Percentiles rank a stretch among this genome's conserved stretches.
These are phyloP conservation scores for Peromyscus leucopus DNA, from an alignment of 2,113 vertebrate genomes.

Conservation along the genomic window DNA sequence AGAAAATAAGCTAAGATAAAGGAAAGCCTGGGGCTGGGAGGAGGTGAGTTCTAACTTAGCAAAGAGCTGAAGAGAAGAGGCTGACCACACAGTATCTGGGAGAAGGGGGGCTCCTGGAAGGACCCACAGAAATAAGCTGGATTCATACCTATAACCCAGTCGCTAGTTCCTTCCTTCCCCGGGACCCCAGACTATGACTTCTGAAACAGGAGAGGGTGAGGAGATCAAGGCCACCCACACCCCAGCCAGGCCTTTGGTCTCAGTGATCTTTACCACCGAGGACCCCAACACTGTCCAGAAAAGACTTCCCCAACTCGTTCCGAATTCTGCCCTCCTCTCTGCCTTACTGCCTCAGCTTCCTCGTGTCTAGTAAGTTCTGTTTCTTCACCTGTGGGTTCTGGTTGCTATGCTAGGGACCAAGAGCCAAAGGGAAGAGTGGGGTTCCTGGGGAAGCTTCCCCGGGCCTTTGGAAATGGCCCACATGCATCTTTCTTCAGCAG, in stretches of 20 bases:
- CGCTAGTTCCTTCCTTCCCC: neutral
- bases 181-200: neutral
- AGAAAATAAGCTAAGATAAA: constrained; percentile 33
- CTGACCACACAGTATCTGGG: neutral
- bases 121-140: neutral
- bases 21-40: neutral
- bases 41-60: neutral
- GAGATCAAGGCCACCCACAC: neutral
- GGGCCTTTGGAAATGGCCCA: neutral
- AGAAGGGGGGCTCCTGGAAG: neutral
- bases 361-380: neutral
- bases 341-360: neutral
- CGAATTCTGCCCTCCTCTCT: neutral
- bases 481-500: neutral
- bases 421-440: neutral
- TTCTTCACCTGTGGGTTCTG: neutral
- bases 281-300: neutral
- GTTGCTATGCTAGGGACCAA: neutral
- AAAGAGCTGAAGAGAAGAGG: constrained; percentile 21
- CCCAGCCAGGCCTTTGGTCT: neutral
- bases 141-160: neutral
- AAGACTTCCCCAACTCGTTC: neutral
- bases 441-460: neutral
- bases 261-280: neutral
- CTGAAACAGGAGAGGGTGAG: neutral